Evolutionary conservation across 1,140 invertebrate species (phyloP).

Genomic region (Ooceraea biroi): DNA sequence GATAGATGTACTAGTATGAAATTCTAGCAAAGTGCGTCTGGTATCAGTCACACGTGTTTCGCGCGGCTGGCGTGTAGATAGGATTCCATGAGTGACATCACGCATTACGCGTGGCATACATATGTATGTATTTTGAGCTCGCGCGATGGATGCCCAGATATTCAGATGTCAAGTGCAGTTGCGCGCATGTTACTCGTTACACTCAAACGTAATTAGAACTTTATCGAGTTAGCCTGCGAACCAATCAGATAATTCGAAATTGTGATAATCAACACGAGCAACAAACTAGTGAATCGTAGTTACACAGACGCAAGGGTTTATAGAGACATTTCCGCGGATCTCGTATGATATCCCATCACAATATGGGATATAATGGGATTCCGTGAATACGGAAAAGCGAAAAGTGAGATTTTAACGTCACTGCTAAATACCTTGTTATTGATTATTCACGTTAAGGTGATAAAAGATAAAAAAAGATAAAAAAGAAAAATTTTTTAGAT

Average conservation of each 20-base stretch:
- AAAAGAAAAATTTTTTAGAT: neutral
- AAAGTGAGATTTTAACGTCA: constrained; percentile 1
- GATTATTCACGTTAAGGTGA: neutral
- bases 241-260: constrained; percentile 22
- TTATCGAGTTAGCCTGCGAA: constrained; percentile 32
- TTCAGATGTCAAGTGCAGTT: neutral
- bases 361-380: no score
- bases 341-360: neutral
- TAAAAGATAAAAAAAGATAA: neutral
- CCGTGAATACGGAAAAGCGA: constrained; percentile 16
- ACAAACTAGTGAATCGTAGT: neutral
- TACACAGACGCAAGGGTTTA: neutral
- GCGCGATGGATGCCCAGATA: constrained; percentile 19
- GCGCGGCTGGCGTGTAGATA: neutral
- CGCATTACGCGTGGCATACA: constrained; percentile 27
- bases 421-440: neutral
- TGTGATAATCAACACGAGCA: constrained; percentile 10
- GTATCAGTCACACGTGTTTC: constrained; percentile 33
- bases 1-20: neutral
- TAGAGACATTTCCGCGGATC: neutral
- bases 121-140: neutral
- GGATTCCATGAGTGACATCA: constrained; percentile 43
- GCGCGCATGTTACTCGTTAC: neutral
- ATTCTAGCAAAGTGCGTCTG: neutral
- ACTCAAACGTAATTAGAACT: constrained; percentile 25